Evolutionary conservation across 2,888 invertebrate genomes (phyloP), one percentile per base, ranked within the genome.

Genomic region (Diarsia brunnea): DNA sequence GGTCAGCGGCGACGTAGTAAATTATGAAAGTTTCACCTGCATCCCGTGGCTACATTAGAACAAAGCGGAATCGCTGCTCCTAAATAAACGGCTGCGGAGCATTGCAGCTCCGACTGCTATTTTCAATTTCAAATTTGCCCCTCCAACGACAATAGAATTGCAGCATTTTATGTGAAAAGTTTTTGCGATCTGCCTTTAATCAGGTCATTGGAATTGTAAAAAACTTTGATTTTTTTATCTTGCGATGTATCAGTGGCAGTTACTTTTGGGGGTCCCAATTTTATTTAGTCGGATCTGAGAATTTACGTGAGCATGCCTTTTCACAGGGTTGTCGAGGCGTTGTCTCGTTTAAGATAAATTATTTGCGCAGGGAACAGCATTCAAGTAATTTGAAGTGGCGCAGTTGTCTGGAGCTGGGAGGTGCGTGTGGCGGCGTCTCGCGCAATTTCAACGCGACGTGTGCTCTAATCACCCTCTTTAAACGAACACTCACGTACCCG

Each of bases 71-170:
- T 89, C 80, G 74, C 78, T 86, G 85, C 87, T 87, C 85, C 92
- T 93, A 93, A 94, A 94, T 93, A 94, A 94, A 93, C 91, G 89
- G 87, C 72, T 85, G 84, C 85, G 82, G 87, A 87, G 84, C 88
- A 85, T 79, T 89, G 90, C 90, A 90, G 88, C 87, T 90, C 91
- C 91, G 87, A 92, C 93, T 93, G 91, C 93, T 94, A 93, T 94
- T 95, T 95, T 95, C 94, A 95, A 95, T 95, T 95, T 94, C 92
- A 94, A 94, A 94, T 95, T 94, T 94, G 91, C 92, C 91, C 91
- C 91, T 90, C 91, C 90, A 92, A 92, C 91, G 92, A 94, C 93
- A 92, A 92, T 92, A 92, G 92, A 92, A 93, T 92, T 92, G 92
- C 91, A 91, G 90, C 88, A 91, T 93, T 93, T 93, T 92, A 92